These are phyloP conservation scores for Acronicta aceris DNA, from an alignment of 2,888 invertebrate species.

Conservation along the genomic window DNA sequence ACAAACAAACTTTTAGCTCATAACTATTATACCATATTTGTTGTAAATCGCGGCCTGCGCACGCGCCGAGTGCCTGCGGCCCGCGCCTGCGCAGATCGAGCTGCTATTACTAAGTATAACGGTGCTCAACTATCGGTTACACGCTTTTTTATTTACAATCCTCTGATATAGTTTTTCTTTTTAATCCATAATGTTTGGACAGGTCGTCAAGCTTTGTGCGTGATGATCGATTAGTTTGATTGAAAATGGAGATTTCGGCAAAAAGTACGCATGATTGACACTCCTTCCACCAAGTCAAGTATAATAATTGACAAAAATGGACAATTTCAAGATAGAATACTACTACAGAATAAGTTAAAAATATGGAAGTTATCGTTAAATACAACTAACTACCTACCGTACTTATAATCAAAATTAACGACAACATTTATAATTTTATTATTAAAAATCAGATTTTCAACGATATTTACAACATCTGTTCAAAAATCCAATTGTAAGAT, in stretches of 20 bases:
- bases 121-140: slow-evolving; percentile 42
- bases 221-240: slow-evolving; percentile 23
- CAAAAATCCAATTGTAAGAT: too few species aligned
- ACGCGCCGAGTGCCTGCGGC: slow-evolving; percentile 58
- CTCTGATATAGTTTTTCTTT: slow-evolving; percentile 27
- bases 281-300: background rate
- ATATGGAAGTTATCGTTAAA: too few species aligned
- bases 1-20: slow-evolving; percentile 55
- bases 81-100: slow-evolving; percentile 41
- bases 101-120: slow-evolving; percentile 52
- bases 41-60: slow-evolving; percentile 42
- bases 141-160: slow-evolving; percentile 37
- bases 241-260: slow-evolving; percentile 21
- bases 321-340: too few species aligned
- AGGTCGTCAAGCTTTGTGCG: slow-evolving; percentile 16
- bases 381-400: too few species aligned
- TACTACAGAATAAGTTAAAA: too few species aligned
- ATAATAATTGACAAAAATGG: background rate
- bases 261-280: slow-evolving; percentile 9
- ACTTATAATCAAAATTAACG: too few species aligned
- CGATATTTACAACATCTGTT: too few species aligned
- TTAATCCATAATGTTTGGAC: slow-evolving; percentile 43
- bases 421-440: too few species aligned
- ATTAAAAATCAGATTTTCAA: too few species aligned
- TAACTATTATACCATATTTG: slow-evolving; percentile 58